Evolutionary conservation across 2,888 invertebrate species (phyloP), one percentile per base, ranked within the genome.

Genomic region (Meganola albula): DNA sequence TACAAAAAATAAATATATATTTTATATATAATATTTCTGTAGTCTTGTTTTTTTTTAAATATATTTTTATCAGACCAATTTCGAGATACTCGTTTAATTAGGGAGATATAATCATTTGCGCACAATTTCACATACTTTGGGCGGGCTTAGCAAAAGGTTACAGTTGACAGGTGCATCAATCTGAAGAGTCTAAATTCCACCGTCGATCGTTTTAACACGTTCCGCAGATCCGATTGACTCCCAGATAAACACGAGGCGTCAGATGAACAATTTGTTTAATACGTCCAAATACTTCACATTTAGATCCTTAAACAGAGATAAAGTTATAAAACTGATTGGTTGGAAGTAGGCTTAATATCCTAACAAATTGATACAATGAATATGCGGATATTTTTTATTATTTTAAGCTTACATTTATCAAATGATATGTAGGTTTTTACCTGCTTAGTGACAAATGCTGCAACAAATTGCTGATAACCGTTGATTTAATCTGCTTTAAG

Each of bases 211-310:
- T 69, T 71, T 64, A 62, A 72, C 69, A 71, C 58, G 63, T 53
- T 55, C 50, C 48, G 48, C 44, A 41, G 42, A 43, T 44, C 48
- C 37, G 75, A 80, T 82, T 49, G 40, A 57, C 51, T 33, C 35
- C 28, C 31, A 44, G 82, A 83, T 82, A 75, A 62, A 39, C 20
- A 30, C 37, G 44, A 65, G 73, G 76, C 74, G 75, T 72, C 70
- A 74, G 77, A 76, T 65, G 54, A 58, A 58, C 70, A 65, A 76
- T 83, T 80, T 77, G 77, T 78, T 64, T 62, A 57, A 66, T 66
- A 56, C 59, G 63, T 60, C 71, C 65, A 64, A 71, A 78, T 74
- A 65, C 56, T 58, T 51, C 45, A 49, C 62, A 58, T 63, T 68
- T 63, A 69, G 77, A 77, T 78, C 49, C 52, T 44, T 56, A 50